These are phyloP conservation scores for Hydraecia micacea DNA, from an alignment of 2,888 invertebrate genomes.

Conservation along the genomic window DNA sequence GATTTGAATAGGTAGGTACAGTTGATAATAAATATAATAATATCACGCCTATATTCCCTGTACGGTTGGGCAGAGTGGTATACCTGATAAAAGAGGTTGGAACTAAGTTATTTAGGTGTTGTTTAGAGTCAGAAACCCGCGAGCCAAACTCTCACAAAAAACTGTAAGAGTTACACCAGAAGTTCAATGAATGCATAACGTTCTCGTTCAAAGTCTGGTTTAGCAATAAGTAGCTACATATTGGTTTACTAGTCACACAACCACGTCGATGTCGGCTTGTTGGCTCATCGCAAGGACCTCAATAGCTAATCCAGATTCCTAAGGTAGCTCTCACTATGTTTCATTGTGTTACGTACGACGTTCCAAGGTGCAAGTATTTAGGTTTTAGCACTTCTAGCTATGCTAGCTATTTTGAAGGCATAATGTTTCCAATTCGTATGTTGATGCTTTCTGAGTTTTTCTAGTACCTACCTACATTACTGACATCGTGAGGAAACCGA, in stretches of 20 bases:
- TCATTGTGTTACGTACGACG: slow-evolving; percentile 14
- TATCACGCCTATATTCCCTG: background rate
- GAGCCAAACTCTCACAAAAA: background rate
- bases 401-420: background rate
- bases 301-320: slow-evolving; percentile 50
- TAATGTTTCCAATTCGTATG: background rate
- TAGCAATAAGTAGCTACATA: slow-evolving; percentile 36
- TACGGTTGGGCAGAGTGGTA: background rate
- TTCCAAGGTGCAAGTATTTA: background rate
- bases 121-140: background rate
- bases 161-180: background rate
- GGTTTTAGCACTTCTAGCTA: background rate
- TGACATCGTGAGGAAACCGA: background rate
- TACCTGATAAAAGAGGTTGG: background rate
- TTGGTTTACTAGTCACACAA: slow-evolving; percentile 53
- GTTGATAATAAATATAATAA: background rate
- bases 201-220: slow-evolving; percentile 21
- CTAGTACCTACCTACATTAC: too few relatives aligned
- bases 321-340: slow-evolving; percentile 20
- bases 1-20: background rate
- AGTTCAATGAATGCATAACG: background rate
- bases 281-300: slow-evolving; percentile 51
- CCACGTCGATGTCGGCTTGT: slow-evolving; percentile 28
- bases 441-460: background rate
- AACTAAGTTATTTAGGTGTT: background rate